A percentile compares a stretch with the other conserved stretches of the same genome.
These are phyloP conservation scores for Solenodon paradoxus DNA, from an alignment of 2,113 vertebrate species.

Conservation along the genomic window DNA sequence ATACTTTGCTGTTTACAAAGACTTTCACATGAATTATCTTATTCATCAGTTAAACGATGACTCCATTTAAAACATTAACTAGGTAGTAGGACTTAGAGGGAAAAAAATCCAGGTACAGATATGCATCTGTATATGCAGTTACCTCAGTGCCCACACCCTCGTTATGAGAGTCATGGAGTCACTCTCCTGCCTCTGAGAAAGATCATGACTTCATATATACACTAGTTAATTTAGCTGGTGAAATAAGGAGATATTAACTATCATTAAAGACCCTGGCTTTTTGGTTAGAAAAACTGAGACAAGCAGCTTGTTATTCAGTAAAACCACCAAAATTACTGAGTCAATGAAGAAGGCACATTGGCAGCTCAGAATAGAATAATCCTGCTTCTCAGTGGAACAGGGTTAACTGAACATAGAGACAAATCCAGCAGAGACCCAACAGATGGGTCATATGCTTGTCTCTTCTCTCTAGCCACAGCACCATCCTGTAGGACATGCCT, in stretches of 20 bases:
- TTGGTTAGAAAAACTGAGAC: background rate
- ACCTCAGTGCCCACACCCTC: background rate
- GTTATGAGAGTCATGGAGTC: background rate
- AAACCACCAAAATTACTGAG: background rate
- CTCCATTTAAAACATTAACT: conserved; percentile 48
- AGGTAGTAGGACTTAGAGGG: background rate
- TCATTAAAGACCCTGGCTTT: conserved; percentile 2
- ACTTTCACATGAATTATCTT: conserved; percentile 53
- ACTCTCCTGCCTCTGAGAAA: conserved; percentile 16
- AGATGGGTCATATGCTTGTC: background rate
- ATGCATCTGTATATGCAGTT: background rate
- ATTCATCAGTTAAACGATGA: conserved; percentile 43
- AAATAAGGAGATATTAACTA: background rate
- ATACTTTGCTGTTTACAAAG: conserved; percentile 33
- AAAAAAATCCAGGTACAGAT: background rate
- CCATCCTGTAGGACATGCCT: background rate
- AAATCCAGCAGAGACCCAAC: background rate
- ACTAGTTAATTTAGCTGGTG: background rate
- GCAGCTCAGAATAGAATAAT: background rate
- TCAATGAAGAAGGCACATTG: background rate
- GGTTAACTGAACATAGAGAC: background rate
- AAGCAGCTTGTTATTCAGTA: background rate
- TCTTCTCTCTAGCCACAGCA: background rate
- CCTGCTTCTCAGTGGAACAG: background rate
- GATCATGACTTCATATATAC: background rate